Evolutionary conservation across 2,888 invertebrate genomes (phyloP).

Genomic region (Lithophane socia): DNA sequence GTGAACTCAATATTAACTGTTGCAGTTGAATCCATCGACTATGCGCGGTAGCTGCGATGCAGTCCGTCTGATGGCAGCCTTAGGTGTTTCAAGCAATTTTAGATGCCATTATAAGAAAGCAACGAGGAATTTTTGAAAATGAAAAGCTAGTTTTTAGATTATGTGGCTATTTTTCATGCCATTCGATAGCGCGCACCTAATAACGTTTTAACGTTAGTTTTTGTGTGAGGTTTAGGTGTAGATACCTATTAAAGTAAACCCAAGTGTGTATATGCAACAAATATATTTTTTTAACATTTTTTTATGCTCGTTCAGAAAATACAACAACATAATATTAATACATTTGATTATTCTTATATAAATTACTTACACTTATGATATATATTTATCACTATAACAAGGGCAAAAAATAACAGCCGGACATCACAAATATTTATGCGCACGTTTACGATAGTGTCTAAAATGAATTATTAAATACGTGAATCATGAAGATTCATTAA

Average conservation of each 20-base stretch:
- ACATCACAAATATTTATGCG: conserved; percentile 66
- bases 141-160: neutral
- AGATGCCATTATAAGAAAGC: neutral
- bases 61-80: no score
- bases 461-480: conserved; percentile 8
- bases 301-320: conserved; percentile 73
- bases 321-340: conserved; percentile 67
- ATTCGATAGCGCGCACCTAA: neutral
- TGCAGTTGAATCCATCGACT: no score
- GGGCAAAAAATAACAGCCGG: conserved; percentile 66
- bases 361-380: conserved; percentile 36
- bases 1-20: no score
- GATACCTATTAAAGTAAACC: conserved; percentile 1
- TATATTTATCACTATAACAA: conserved; percentile 38
- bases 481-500: conserved; percentile 7
- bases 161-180: neutral
- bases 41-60: no score
- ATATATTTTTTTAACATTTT: conserved; percentile 74
- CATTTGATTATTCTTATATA: conserved; percentile 44
- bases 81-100: no score
- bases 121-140: neutral
- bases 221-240: neutral
- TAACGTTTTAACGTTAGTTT: neutral
- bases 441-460: conserved; percentile 40
- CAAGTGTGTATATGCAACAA: conserved; percentile 63